phyloP scores from a whole-genome alignment of 2,113 vertebrate species.

The Proteles cristata region DNA sequence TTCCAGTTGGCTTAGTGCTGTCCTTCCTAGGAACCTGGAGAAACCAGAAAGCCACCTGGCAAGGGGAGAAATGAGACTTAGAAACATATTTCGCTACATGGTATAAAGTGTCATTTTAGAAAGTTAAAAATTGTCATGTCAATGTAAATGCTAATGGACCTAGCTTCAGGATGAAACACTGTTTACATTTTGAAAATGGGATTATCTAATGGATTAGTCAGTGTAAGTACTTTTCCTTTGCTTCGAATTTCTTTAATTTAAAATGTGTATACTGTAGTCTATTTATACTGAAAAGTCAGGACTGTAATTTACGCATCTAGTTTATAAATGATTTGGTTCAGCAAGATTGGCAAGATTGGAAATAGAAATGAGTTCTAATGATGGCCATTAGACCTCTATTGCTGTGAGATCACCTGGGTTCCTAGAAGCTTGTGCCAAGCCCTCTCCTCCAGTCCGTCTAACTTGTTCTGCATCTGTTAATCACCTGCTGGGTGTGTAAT shows the following conservation, averaged over 20 bases:
- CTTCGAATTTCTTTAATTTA: constrained; percentile 55
- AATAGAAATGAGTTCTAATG: constrained; percentile 4
- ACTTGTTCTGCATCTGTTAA: background rate
- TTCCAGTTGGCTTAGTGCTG: background rate
- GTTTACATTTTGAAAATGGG: constrained; percentile 15
- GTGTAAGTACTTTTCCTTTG: background rate
- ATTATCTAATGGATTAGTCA: constrained; percentile 18
- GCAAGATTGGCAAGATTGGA: background rate
- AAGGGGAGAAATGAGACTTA: background rate
- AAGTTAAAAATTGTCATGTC: background rate
- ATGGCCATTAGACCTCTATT: background rate
- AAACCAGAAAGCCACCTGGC: background rate
- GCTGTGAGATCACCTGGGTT: background rate
- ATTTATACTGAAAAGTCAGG: constrained; percentile 14
- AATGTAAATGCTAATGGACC: background rate
- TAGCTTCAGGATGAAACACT: background rate
- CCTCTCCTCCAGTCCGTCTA: background rate
- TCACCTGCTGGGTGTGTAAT: background rate
- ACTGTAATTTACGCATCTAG: background rate
- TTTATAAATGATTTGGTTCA: background rate
- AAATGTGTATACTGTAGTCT: background rate
- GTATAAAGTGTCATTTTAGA: constrained; percentile 26
- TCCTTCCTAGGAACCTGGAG: background rate
- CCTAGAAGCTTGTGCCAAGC: rapidly evolving
- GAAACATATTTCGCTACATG: background rate